These are phyloP conservation scores for Falcaria lacertinaria DNA, from an alignment of 2,888 invertebrate species.

Conservation along the genomic window DNA sequence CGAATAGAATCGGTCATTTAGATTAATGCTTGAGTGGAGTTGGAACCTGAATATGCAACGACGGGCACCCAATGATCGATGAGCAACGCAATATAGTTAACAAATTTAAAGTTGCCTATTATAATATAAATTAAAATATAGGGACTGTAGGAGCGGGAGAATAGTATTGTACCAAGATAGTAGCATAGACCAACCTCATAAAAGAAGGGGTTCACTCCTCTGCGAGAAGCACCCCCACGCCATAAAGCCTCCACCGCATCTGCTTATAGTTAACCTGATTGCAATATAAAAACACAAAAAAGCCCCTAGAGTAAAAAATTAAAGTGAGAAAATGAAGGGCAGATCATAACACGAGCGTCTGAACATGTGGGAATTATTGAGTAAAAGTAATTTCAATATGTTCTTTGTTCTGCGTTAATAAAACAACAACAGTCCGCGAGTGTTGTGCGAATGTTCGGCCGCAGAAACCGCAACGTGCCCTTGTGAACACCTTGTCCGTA, in stretches of 20 bases:
- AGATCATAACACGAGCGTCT: not conserved
- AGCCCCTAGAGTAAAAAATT: too few species aligned
- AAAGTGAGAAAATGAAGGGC: too few species aligned
- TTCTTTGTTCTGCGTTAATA: constrained; percentile 6
- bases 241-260: too few species aligned
- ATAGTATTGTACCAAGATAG: too few species aligned
- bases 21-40: constrained; percentile 57
- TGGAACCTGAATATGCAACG: constrained; percentile 31
- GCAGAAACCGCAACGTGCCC: constrained; percentile 29
- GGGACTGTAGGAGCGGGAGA: too few species aligned
- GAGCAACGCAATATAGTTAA: constrained; percentile 7
- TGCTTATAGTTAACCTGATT: too few species aligned
- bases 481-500: constrained; percentile 25
- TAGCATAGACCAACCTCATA: too few species aligned
- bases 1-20: constrained; percentile 51
- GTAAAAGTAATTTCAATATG: not conserved
- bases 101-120: constrained; percentile 1
- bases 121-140: not conserved
- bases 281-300: too few species aligned
- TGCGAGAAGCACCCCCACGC: too few species aligned
- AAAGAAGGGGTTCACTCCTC: too few species aligned
- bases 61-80: constrained; percentile 6
- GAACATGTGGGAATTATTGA: not conserved
- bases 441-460: constrained; percentile 4
- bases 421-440: not conserved